Percentiles rank a stretch among this genome's conserved stretches.
phyloP scores from a whole-genome alignment of 2,888 invertebrate genomes.

The Aelia acuminata region DNA sequence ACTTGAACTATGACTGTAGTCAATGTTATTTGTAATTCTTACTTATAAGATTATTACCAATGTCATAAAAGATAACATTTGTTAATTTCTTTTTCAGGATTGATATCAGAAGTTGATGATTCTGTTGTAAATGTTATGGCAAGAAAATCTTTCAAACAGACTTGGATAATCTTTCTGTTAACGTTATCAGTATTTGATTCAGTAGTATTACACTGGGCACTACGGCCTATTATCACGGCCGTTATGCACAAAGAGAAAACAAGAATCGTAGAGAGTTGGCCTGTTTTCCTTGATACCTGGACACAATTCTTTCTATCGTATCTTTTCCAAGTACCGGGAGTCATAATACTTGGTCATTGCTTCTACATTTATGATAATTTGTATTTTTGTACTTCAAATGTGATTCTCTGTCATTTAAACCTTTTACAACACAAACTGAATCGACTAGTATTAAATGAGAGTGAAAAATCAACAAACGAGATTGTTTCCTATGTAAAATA shows the following conservation, averaged over 20 bases:
- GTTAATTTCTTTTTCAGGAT: too few species aligned
- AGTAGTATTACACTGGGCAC: slow-evolving; percentile 61
- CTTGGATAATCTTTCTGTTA: slow-evolving; percentile 58
- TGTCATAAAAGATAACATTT: too few species aligned
- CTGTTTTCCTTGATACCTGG: slow-evolving; percentile 61
- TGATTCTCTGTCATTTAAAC: slow-evolving; percentile 60
- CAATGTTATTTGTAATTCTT: neutral
- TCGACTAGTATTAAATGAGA: slow-evolving; percentile 45
- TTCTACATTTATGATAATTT: slow-evolving; percentile 61
- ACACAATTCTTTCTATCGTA: slow-evolving; percentile 58
- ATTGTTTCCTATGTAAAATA: slow-evolving; percentile 59
- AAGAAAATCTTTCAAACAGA: slow-evolving; percentile 52
- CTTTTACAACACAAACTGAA: slow-evolving; percentile 59
- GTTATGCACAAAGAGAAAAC: slow-evolving; percentile 58
- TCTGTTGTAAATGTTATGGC: slow-evolving; percentile 43
- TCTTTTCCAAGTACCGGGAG: slow-evolving; percentile 58
- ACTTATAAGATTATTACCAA: neutral
- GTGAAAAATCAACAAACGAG: slow-evolving; percentile 24
- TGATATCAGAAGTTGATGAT: slow-evolving; percentile 53
- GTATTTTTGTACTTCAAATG: slow-evolving; percentile 61
- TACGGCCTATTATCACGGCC: slow-evolving; percentile 60
- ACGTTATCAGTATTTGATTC: slow-evolving; percentile 51
- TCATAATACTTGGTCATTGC: slow-evolving; percentile 58
- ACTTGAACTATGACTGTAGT: too few species aligned
- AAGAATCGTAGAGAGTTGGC: slow-evolving; percentile 61